Evolutionary conservation across 2,888 invertebrate species (phyloP).

Genomic region (Dicyrtomina minuta): DNA sequence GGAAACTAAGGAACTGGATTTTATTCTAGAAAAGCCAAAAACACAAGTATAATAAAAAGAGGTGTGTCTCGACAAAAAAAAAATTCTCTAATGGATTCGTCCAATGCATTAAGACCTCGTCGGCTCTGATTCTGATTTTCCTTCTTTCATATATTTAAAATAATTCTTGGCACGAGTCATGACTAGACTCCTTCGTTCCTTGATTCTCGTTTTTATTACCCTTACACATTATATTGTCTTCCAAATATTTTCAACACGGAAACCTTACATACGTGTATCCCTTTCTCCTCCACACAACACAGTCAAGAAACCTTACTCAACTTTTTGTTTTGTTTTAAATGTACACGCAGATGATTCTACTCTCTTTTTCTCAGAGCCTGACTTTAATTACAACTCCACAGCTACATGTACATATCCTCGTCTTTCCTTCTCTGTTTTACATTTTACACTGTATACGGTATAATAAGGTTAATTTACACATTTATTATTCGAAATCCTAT

Average conservation of each 20-base stretch:
- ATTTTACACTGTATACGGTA: no score
- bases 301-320: no score
- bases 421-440: not conserved
- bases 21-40: constrained; percentile 6
- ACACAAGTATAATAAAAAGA: constrained; percentile 26
- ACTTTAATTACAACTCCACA: no score
- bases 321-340: no score
- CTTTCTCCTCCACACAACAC: not conserved
- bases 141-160: constrained; percentile 5
- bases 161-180: constrained; percentile 13
- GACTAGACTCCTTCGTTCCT: not conserved
- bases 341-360: no score
- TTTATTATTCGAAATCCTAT: no score
- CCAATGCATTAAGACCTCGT: constrained; percentile 18
- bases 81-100: constrained; percentile 22
- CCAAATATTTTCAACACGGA: no score
- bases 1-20: not conserved
- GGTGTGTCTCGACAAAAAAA: constrained; percentile 25
- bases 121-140: constrained; percentile 16
- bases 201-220: not conserved
- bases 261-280: not conserved
- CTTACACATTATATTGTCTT: no score
- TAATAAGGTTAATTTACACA: no score
- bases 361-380: no score
- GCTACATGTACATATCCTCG: not conserved